Evolutionary conservation across 2,113 vertebrate genomes (phyloP).

Genomic region (Menidia beryllina): DNA sequence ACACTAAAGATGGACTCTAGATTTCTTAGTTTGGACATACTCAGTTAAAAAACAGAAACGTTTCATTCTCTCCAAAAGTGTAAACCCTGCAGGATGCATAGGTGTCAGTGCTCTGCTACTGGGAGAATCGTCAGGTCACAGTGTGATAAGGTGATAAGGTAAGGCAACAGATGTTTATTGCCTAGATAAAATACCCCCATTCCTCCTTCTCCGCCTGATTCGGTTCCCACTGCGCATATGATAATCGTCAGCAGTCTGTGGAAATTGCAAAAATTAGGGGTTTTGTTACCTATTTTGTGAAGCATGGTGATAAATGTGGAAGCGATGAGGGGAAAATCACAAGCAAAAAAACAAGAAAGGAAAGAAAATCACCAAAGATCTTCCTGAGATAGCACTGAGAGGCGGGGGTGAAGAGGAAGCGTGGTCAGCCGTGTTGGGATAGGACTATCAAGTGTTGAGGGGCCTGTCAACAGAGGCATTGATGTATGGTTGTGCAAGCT

Average conservation of each 20-base stretch:
- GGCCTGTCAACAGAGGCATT: constrained; percentile 65
- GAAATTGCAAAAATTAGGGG: constrained; percentile 23
- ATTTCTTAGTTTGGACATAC: too few relatives aligned
- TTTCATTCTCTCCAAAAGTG: not conserved
- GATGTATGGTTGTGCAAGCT: constrained; percentile 47
- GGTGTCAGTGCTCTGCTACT: constrained; percentile 64
- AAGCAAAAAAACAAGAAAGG: too few relatives aligned
- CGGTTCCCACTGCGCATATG: constrained; percentile 3
- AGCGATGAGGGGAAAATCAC: constrained; percentile 12
- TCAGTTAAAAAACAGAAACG: too few relatives aligned
- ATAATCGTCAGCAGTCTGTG: constrained; percentile 18
- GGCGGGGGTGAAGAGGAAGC: constrained; percentile 47
- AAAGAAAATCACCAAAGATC: constrained; percentile 41
- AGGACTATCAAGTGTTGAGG: constrained; percentile 70
- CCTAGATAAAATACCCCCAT: constrained; percentile 71
- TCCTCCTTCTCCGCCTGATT: constrained; percentile 60
- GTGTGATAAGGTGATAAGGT: constrained; percentile 79
- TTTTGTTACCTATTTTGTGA: constrained; percentile 17
- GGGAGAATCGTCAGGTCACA: constrained; percentile 61
- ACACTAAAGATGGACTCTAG: not conserved
- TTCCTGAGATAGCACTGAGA: constrained; percentile 59
- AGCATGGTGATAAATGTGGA: not conserved
- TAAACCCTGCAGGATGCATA: constrained; percentile 39
- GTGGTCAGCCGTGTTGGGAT: constrained; percentile 28
- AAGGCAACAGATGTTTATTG: constrained; percentile 75